A percentile compares a stretch with the other conserved stretches of the same genome.
Evolutionary conservation across 1,140 invertebrate genomes (phyloP).

Genomic region (Popillia japonica): DNA sequence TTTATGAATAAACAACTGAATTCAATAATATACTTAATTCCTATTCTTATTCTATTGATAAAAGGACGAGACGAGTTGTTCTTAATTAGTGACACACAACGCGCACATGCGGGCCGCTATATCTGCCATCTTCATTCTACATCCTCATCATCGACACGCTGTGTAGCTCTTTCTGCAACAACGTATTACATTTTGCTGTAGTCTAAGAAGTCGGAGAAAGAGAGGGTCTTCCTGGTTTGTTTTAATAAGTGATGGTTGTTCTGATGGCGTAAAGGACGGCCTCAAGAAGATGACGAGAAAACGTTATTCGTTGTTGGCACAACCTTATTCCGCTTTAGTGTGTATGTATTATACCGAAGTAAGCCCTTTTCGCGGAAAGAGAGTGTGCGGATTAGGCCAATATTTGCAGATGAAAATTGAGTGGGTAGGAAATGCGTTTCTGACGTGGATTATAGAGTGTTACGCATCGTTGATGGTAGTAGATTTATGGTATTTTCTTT

Average conservation of each 20-base stretch:
- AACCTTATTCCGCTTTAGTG: slow-evolving; percentile 7
- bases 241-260: slow-evolving; percentile 30
- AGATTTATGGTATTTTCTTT: slow-evolving; percentile 29
- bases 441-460: slow-evolving; percentile 27
- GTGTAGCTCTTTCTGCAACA: not conserved
- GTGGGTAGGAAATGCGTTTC: slow-evolving; percentile 23
- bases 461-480: slow-evolving; percentile 21
- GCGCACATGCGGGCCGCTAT: slow-evolving; percentile 21
- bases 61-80: slow-evolving; percentile 14
- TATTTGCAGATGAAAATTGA: slow-evolving; percentile 33
- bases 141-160: slow-evolving; percentile 10
- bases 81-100: not conserved
- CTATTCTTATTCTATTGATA: slow-evolving; percentile 4
- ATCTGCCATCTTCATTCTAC: slow-evolving; percentile 26
- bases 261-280: slow-evolving; percentile 6
- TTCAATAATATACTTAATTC: not conserved
- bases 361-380: slow-evolving; percentile 23
- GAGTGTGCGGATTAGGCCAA: slow-evolving; percentile 26
- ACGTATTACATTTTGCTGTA: not conserved
- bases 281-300: slow-evolving; percentile 12
- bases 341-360: not conserved
- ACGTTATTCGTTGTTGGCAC: slow-evolving; percentile 2
- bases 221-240: not conserved
- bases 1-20: not conserved
- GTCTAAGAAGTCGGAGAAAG: not conserved